Evolutionary conservation across 2,888 invertebrate genomes (phyloP), one percentile per base, ranked within the genome.

Genomic region (Trichopoda pennipes): DNA sequence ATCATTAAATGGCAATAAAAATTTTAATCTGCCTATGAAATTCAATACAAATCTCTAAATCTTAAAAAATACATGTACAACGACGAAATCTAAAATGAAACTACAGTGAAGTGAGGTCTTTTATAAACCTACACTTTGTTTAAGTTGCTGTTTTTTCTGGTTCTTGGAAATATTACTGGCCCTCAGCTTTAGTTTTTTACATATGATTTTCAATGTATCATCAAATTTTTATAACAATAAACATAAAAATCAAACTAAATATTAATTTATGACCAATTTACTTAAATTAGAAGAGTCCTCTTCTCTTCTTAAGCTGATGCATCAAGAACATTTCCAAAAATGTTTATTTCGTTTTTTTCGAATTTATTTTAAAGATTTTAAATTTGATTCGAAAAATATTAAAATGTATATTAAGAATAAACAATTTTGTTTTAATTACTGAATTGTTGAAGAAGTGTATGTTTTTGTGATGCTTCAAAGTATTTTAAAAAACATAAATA

Each of bases 201-300:
- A 28, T 38, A 12, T 38, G 17, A 32, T 56, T 68, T 68, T 68
- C 55, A 17, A 68, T 28, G 28, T 51, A 42, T 55, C 55, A 70
- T 58, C 51, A 23, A 38, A 56, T 17, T 55, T 77, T 56, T 69
- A 58, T 58, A 63, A 70, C 17, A 56, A 70, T 70, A 70, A 77
- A 77, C 55, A 77, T 70, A 70, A 70, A 77, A 64, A 77, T 56
- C 56, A 70, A 63, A 77, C 38, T 42, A 56, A 77, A 77, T 51
- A 35, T 47, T 56, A 56, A 77, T 77, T 77, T 77, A 77, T 64
- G 63, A 28, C 17, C 77, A 47, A 77, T 77, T 77, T 56, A 63
- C 55, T 38, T 42, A 70, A 64, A 70, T 63, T 55, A 61, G 21
- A 75, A 19, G 6, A 56, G 23, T 9, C 32, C 17, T 35, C 35